phyloP scores from a whole-genome alignment of 2,888 invertebrate genomes.

The Hypselothyrea guttata region DNA sequence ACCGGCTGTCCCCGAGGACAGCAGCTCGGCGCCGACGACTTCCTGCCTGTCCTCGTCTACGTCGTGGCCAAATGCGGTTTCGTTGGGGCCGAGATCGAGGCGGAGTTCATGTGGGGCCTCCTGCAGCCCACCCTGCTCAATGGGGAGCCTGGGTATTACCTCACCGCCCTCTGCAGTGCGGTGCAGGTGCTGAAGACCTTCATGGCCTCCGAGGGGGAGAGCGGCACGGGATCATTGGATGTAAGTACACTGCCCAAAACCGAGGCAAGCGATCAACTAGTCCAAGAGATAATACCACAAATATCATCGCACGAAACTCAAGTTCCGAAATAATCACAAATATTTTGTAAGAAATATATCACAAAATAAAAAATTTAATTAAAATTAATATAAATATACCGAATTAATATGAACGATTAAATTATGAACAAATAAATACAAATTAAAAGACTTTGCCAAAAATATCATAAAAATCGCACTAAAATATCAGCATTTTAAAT shows the following conservation, averaged over 20 bases:
- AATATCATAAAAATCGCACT: no score
- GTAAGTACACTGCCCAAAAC: conserved; percentile 78
- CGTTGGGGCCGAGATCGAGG: conserved; percentile 96
- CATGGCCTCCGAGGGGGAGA: conserved; percentile 81
- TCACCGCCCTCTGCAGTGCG: conserved; percentile 96
- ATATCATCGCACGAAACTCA: no score
- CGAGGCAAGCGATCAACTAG: no score
- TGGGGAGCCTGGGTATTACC: conserved; percentile 97
- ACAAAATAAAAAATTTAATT: no score
- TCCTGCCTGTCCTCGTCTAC: conserved; percentile 95
- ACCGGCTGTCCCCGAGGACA: conserved; percentile 81
- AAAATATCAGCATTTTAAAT: no score
- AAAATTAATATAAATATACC: no score
- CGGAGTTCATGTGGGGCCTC: conserved; percentile 97
- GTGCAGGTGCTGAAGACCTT: conserved; percentile 84
- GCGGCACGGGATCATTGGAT: conserved; percentile 81
- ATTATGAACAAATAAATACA: no score
- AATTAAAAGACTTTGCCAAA: no score
- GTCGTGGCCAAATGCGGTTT: conserved; percentile 94
- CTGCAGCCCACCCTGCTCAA: conserved; percentile 94
- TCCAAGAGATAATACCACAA: no score
- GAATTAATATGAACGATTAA: no score
- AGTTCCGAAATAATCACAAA: no score
- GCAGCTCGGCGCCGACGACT: conserved; percentile 91
- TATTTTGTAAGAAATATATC: no score